Percentiles rank a stretch among this genome's conserved stretches.
Conservation (phyloP, 2,113 vertebrate genomes). For the Pollachius pollachius region DNA sequence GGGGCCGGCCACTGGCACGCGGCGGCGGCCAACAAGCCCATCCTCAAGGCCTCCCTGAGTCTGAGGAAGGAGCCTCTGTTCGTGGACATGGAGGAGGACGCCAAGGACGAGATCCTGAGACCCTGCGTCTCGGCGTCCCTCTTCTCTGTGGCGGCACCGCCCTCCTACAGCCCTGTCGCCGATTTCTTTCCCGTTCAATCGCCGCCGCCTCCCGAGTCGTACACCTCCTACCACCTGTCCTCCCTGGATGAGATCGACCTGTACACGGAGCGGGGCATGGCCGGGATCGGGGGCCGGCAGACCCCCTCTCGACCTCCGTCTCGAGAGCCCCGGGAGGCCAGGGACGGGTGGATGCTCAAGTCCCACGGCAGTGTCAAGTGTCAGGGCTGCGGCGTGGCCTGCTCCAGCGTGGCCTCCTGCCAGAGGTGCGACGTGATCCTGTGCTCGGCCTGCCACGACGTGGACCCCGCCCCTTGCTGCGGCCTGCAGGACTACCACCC, state of each 20-base stretch:
- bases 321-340: slow-evolving; percentile 73
- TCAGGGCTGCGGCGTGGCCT: slow-evolving; percentile 85
- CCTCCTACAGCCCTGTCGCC: slow-evolving; percentile 80
- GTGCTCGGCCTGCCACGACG: slow-evolving; percentile 71
- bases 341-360: slow-evolving; percentile 80
- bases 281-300: slow-evolving; percentile 63
- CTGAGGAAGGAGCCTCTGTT: slow-evolving; percentile 87
- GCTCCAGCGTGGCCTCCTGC: slow-evolving; percentile 81
- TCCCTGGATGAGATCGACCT: slow-evolving; percentile 92
- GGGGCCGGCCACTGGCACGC: slow-evolving; percentile 90
- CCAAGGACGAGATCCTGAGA: slow-evolving; percentile 90
- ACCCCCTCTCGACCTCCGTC: slow-evolving; percentile 70
- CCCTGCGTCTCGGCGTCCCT: slow-evolving; percentile 83
- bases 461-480: slow-evolving; percentile 75
- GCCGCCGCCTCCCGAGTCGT: slow-evolving; percentile 72
- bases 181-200: slow-evolving; percentile 83
- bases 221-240: slow-evolving; percentile 83
- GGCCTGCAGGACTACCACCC: slow-evolving; percentile 73
- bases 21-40: slow-evolving; percentile 78
- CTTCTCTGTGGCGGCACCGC: slow-evolving; percentile 81
- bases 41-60: slow-evolving; percentile 85
- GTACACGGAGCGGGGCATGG: slow-evolving; percentile 85
- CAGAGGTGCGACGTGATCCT: slow-evolving; percentile 87
- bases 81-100: slow-evolving; percentile 82
- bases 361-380: slow-evolving; percentile 86